phyloP scores from a whole-genome alignment of 2,113 vertebrate genomes.

The Spea bombifrons region DNA sequence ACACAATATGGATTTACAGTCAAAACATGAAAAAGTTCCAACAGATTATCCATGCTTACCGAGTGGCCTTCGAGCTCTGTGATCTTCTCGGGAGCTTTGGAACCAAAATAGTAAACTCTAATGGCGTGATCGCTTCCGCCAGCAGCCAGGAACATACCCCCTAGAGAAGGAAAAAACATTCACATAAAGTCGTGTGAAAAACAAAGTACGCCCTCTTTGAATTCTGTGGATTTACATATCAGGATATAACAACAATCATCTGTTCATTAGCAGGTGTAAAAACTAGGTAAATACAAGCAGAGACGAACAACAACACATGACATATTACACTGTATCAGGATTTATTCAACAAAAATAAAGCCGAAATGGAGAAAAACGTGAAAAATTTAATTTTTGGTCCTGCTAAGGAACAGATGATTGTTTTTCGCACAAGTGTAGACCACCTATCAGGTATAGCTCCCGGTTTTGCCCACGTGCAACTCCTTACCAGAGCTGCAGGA shows the following conservation, averaged over 20 bases:
- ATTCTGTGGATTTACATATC: too few relatives aligned
- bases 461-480: not conserved
- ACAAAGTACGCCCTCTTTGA: too few relatives aligned
- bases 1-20: too few relatives aligned
- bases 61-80: slow-evolving; percentile 90
- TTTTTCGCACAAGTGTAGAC: not conserved
- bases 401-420: not conserved
- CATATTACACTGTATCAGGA: too few relatives aligned
- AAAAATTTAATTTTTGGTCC: too few relatives aligned
- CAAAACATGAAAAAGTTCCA: too few relatives aligned
- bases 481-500: slow-evolving; percentile 92
- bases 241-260: too few relatives aligned
- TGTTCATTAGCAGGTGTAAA: too few relatives aligned
- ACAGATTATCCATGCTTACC: slow-evolving; percentile 65
- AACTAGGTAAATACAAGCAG: too few relatives aligned
- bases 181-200: too few relatives aligned
- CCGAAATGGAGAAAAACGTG: slow-evolving; percentile 50
- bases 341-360: too few relatives aligned
- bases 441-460: not conserved
- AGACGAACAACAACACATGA: too few relatives aligned
- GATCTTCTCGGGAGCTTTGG: slow-evolving; percentile 86
- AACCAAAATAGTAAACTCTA: slow-evolving; percentile 94
- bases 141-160: slow-evolving; percentile 94
- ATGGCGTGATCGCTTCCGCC: slow-evolving; percentile 96
- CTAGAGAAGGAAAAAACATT: slow-evolving; percentile 60